Conservation (phyloP, 2,113 vertebrate genomes). For the Sardina pilchardus region DNA sequence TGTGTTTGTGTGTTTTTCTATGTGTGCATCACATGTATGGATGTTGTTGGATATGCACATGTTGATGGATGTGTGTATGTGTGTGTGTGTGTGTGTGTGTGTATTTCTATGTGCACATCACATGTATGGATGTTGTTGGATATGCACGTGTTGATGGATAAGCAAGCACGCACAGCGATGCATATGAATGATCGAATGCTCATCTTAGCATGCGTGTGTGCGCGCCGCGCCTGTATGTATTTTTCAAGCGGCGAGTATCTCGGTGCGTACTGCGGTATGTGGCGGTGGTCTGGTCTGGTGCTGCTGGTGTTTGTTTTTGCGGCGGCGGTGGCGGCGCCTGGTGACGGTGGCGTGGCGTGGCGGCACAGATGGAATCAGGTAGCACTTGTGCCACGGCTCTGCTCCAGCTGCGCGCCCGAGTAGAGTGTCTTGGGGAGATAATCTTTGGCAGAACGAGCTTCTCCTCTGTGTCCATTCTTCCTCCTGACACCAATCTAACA, state of each 20-base stretch:
- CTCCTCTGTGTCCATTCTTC: constrained; percentile 51
- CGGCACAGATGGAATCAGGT: constrained; percentile 33
- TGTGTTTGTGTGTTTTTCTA: constrained; percentile 29
- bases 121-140: constrained; percentile 22
- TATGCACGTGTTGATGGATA: constrained; percentile 48
- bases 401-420: constrained; percentile 40
- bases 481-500: constrained; percentile 58
- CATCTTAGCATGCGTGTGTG: constrained; percentile 28
- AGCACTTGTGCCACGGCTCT: constrained; percentile 30
- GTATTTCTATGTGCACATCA: constrained; percentile 17
- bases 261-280: background rate
- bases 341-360: background rate
- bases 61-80: too few relatives aligned
- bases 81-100: constrained; percentile 36
- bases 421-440: constrained; percentile 52
- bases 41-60: background rate
- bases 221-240: background rate
- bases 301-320: background rate
- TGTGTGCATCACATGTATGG: constrained; percentile 14
- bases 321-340: background rate
- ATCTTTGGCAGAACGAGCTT: constrained; percentile 56
- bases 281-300: too few relatives aligned
- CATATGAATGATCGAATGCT: constrained; percentile 48
- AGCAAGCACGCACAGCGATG: constrained; percentile 52
- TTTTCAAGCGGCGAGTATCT: background rate